phyloP scores from a whole-genome alignment of 2,888 invertebrate genomes.

The Campaea margaritaria region DNA sequence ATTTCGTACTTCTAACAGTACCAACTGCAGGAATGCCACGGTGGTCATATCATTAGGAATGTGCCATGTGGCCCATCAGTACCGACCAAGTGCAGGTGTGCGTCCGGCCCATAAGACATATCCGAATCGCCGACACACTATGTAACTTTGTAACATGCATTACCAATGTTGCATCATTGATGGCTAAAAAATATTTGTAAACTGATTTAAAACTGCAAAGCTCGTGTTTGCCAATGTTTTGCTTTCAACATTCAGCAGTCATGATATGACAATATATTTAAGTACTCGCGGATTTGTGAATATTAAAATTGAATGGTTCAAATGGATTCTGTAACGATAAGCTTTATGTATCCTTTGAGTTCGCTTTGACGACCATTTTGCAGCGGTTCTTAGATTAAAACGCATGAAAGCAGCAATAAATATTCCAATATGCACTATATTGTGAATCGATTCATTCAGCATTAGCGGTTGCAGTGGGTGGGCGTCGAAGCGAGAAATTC shows the following conservation, averaged over 20 bases:
- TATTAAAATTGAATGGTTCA: background rate
- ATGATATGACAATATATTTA: background rate
- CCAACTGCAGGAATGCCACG: constrained; percentile 26
- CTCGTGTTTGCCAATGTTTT: too few relatives aligned
- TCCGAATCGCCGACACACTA: constrained; percentile 52
- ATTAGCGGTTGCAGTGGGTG: constrained; percentile 60
- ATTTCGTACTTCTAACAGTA: constrained; percentile 28
- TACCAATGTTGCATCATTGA: constrained; percentile 9
- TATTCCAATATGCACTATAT: constrained; percentile 42
- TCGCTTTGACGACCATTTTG: constrained; percentile 13
- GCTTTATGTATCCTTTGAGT: constrained; percentile 2
- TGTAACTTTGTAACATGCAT: constrained; percentile 1
- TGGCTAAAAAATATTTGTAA: background rate
- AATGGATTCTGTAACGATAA: background rate
- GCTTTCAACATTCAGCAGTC: background rate
- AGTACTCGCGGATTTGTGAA: background rate
- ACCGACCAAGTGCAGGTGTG: constrained; percentile 71
- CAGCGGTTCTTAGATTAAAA: constrained; percentile 30
- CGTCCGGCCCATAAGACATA: constrained; percentile 72
- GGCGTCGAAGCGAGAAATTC: constrained; percentile 68
- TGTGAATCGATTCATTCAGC: constrained; percentile 41
- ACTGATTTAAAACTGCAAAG: too few relatives aligned
- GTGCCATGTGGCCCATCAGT: constrained; percentile 55
- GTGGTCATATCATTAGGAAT: constrained; percentile 60
- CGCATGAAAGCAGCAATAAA: constrained; percentile 38